These are phyloP conservation scores for Nomada ruficornis DNA, from an alignment of 2,888 invertebrate genomes.

Conservation along the genomic window DNA sequence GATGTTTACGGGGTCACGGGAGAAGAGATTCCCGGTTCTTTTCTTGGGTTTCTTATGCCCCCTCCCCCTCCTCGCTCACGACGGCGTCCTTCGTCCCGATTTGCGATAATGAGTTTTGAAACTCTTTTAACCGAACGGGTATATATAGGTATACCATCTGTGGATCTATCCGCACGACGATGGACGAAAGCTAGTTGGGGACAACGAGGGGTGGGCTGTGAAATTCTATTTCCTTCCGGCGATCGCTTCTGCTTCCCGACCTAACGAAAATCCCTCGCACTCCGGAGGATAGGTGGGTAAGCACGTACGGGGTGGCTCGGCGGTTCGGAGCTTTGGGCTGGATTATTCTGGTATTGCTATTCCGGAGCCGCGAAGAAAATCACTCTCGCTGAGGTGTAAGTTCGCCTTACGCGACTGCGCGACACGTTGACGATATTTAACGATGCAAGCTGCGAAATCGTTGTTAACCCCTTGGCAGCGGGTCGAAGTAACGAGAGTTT, in stretches of 20 bases:
- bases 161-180: not conserved
- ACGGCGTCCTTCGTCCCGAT: constrained; percentile 31
- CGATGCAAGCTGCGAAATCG: no score
- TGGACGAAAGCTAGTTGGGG: not conserved
- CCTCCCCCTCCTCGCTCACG: no score
- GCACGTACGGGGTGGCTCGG: not conserved
- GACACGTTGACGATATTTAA: no score
- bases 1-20: constrained; percentile 52
- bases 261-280: constrained; percentile 32
- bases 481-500: no score
- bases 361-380: no score
- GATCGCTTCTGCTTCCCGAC: constrained; percentile 25
- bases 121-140: constrained; percentile 47
- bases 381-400: no score
- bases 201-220: constrained; percentile 1
- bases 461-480: no score
- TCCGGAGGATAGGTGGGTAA: not conserved
- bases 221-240: constrained; percentile 50
- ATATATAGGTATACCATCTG: constrained; percentile 11
- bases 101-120: constrained; percentile 59
- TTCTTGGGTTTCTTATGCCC: not conserved
- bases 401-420: no score
- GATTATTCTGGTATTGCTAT: not conserved
- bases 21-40: not conserved
- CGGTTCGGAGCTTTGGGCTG: not conserved